A percentile compares a stretch with the other conserved stretches of the same genome.
Evolutionary conservation across 2,888 invertebrate genomes (phyloP).

Genomic region (Eupithecia subfuscata): DNA sequence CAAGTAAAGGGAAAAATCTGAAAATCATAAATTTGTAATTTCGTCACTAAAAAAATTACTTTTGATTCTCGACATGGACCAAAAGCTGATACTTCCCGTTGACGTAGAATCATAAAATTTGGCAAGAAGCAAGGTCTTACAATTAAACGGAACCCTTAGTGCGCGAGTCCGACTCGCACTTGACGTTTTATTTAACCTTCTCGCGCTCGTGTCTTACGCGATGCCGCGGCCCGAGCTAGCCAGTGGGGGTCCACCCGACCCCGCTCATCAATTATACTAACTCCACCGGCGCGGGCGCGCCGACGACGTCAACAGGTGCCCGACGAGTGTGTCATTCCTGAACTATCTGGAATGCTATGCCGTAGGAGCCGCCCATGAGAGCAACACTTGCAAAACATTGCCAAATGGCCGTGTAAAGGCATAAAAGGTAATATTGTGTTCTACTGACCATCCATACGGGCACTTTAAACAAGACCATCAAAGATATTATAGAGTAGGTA

Average conservation of each 20-base stretch:
- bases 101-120: no score
- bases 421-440: not conserved
- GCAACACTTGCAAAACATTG: not conserved
- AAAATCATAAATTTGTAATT: no score
- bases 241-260: conserved; percentile 42
- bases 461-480: not conserved
- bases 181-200: no score
- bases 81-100: no score
- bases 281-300: conserved; percentile 23
- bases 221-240: conserved; percentile 39
- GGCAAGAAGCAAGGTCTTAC: no score
- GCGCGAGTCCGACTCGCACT: no score
- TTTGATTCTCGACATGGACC: no score
- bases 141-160: no score
- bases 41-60: no score
- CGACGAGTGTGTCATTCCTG: conserved; percentile 33
- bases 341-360: conserved; percentile 34
- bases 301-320: conserved; percentile 46
- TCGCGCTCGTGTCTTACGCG: conserved; percentile 18
- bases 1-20: no score
- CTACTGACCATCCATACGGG: not conserved
- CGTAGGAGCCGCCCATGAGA: not conserved
- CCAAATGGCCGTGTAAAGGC: not conserved
- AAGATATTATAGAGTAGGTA: no score
- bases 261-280: conserved; percentile 46